Base-by-base conservation (phyloP, 2,888 invertebrate genomes). In the Athalia circularis region DNA sequence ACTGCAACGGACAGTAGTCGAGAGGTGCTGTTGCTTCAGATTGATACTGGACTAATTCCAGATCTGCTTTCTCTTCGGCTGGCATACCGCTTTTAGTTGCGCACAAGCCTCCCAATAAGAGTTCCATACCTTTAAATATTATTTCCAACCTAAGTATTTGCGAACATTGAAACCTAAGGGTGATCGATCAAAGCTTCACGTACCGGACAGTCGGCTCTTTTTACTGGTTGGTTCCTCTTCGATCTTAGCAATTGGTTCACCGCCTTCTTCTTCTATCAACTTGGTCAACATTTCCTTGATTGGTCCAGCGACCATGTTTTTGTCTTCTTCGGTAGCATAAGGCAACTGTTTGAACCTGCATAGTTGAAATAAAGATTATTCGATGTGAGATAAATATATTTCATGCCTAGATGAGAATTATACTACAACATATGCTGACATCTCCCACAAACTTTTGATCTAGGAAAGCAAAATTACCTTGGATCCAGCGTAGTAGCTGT, bases 401-500 rank as follows among this genome's bases (percentile, higher is more conserved):
- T 68, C 13, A 48, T 47, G 29, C 9, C n/a, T 5, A 3, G 48
- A 62, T 7, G 9, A 13, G 11, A 29, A 5, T 7, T 48, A 47
- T 8, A 45, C 13, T 11, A 4, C 3, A 47, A 43, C 3, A 1
- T 15, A 48, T 48, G 50, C 11, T 6, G 47, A 67, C 29, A 29
- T 50, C 43, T 1, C 43, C n/a, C 6, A 54, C n/a, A 11, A 54
- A 70, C 43, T 59, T 43, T 4, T 29, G 13, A 9, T 48, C 61
- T 48, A 48, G 47, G 8, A 57, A 59, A 65, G 74, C 7, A 15
- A 43, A 64, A 43, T 75, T 13, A 89, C 88, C 91, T 88, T 4
- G 92, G 92, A 86, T 92, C 92, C 13, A 92, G 83, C 15, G 90
- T 90, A 5, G 92, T 91, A 4, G 92, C 90, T 65, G 91, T 90